A percentile compares a stretch with the other conserved stretches of the same genome.
These are phyloP conservation scores for Mergus octosetaceus DNA, from an alignment of 2,797 vertebrate species.

Conservation along the genomic window DNA sequence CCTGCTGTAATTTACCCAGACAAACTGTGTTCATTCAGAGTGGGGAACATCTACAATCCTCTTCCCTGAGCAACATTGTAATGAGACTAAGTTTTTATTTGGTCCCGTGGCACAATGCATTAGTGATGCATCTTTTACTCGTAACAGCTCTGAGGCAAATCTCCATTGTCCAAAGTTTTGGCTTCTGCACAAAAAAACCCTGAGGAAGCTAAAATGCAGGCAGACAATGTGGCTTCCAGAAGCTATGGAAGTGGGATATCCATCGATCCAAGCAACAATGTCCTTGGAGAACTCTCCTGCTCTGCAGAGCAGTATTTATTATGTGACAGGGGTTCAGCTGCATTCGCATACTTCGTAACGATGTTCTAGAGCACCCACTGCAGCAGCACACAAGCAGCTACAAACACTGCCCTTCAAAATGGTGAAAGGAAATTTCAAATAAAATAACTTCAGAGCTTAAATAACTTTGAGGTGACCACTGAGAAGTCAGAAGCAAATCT, in stretches of 20 bases:
- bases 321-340: no score
- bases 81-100: not conserved
- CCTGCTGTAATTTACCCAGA: not conserved
- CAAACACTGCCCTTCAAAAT: not conserved
- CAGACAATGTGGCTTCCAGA: not conserved
- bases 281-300: not conserved
- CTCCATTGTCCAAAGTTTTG: not conserved
- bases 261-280: accelerated
- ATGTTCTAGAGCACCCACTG: accelerated
- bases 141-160: not conserved
- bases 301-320: not conserved
- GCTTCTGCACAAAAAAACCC: not conserved
- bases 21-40: accelerated
- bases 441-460: not conserved
- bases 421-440: not conserved
- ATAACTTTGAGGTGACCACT: not conserved
- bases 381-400: not conserved
- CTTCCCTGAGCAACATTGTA: not conserved
- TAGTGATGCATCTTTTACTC: not conserved
- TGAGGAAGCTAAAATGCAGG: not conserved
- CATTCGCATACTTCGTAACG: no score
- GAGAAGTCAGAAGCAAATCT: not conserved
- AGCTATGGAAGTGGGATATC: not conserved
- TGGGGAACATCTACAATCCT: accelerated
- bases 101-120: not conserved